Evolutionary conservation across 2,797 vertebrate genomes (phyloP), one percentile per base, ranked within the genome.

Genomic region (Neosalanx taihuensis): DNA sequence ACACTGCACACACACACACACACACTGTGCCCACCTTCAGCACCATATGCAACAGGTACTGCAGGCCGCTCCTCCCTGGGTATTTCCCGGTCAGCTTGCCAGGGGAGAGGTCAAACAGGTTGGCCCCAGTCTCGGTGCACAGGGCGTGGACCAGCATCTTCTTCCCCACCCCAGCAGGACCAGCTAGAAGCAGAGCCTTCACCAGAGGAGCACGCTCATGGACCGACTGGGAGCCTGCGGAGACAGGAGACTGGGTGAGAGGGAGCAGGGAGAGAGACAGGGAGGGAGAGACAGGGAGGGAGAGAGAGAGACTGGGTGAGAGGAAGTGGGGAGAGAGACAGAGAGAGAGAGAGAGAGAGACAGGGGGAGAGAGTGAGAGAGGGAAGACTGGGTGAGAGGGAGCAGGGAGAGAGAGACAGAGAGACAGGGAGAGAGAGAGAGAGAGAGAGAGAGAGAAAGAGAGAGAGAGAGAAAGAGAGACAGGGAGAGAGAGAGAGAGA

Each of bases 111-210:
- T 93, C 86, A 82, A 96, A 96, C 77, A 96, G 92, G 82, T 94
- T 96, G 70, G 95, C 94, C 64, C 94, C 95, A 0, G 94, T 92
- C 87, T 95, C 95, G 0, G 91, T 95, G 81, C 95, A 96, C 77
- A 96, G 83, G 67, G 94, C 92, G 1, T 95, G 91, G n/a, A 96
- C 88, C 76, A 96, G 81, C 93, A 94, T 95, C 71, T 91, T 94
- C 88, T 96, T 96, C 0, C 95, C 95, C 1, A 95, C 94, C 0
- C 95, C 94, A 0, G 86, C 3, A 0, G 94, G 94, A 18, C 95
- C 95, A 0, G 88, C 90, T 76, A 96, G 76, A 64, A 96, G 74
- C 77, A 96, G 56, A 0, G 94, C 84, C 76, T 93, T 93, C 80
- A 93, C 90, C 72, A 90, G 1, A 0, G 95, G 95, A 2, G 92